Base-by-base conservation (phyloP, 2,113 vertebrate species). In the Ptilorrhoa leucosticta region DNA sequence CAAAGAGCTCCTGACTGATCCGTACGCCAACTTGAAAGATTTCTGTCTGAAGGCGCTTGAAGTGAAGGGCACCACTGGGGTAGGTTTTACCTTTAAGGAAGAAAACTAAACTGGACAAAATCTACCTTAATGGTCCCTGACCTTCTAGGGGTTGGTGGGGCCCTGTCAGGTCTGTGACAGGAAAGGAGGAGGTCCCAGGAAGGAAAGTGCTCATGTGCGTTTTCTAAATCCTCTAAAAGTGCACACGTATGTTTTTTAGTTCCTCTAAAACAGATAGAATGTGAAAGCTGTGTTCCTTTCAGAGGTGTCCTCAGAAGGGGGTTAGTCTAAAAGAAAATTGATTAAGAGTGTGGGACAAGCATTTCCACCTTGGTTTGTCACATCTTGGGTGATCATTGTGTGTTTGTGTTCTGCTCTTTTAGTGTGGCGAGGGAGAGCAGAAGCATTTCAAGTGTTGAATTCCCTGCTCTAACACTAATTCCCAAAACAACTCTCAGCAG, bases 11-110 rank as follows among this genome's bases (percentile, higher is more conserved):
- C 97, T 99, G 95, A 95, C 97, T 4, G 98, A 99, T 85, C 98
- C 98, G 0, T 99, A 98, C 0, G 78, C 84, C 51, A 98, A 99
- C 96, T 97, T 99, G 42, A 98, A 97, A 61, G 98, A 98, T 63
- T 99, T 99, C 94, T 98, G 99, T 91, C 97, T 98, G 64, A 98
- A 99, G 88, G 97, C 99, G 0, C 97, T 99, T 13, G 97, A 97
- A 77, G 97, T 97, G 65, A 97, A 98, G 79, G 90, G 94, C 11
- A 3, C 84, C 26, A 27, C 93, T 76, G 96, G 97, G 98, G 98
- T 98, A 95, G 89, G 98, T 97, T 93, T 90, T 66, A n/a, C 15
- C 6, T 53, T n/a, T 64, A 9, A 37, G 22, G 64, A 68, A 66
- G 26, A 60, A 70, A 37, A 71, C 3, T 30, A 42, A 81, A 75